Conservation (phyloP, 2,888 invertebrate genomes). For the Eupithecia vulgata region DNA sequence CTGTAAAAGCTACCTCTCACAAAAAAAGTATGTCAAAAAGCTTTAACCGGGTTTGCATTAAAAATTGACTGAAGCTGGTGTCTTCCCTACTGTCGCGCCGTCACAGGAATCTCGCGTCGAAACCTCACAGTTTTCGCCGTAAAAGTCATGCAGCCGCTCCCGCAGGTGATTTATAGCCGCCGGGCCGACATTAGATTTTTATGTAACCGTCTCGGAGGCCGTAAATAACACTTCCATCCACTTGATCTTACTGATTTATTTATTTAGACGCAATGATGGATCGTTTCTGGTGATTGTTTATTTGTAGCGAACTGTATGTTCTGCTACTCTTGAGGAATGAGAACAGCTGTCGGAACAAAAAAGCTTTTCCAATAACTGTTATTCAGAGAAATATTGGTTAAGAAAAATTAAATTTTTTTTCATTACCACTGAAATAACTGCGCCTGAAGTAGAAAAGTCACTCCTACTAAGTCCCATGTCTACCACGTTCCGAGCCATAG, state of each 20-base stretch:
- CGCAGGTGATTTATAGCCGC: slow-evolving; percentile 42
- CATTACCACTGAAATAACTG: neutral
- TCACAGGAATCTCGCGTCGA: slow-evolving; percentile 72
- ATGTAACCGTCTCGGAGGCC: slow-evolving; percentile 71
- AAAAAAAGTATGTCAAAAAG: neutral
- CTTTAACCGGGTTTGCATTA: neutral
- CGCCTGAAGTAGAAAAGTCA: neutral
- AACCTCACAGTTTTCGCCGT: slow-evolving; percentile 71
- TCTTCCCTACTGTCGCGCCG: slow-evolving; percentile 16
- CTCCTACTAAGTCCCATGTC: neutral
- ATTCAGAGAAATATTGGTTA: neutral
- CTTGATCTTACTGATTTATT: slow-evolving; percentile 71
- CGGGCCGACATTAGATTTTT: slow-evolving; percentile 73
- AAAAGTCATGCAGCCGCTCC: slow-evolving; percentile 56
- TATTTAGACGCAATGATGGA: slow-evolving; percentile 73
- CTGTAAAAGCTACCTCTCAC: neutral
- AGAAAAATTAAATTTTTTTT: too few species aligned
- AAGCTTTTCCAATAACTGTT: neutral
- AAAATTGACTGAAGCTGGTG: neutral
- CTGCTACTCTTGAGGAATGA: neutral
- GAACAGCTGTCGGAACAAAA: slow-evolving; percentile 1
- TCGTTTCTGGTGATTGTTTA: slow-evolving; percentile 46
- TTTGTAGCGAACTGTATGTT: slow-evolving; percentile 18
- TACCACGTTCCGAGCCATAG: neutral
- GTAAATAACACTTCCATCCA: slow-evolving; percentile 69